These are phyloP conservation scores for Lycodopsis pacificus DNA, from an alignment of 2,797 vertebrate genomes.

Conservation along the genomic window DNA sequence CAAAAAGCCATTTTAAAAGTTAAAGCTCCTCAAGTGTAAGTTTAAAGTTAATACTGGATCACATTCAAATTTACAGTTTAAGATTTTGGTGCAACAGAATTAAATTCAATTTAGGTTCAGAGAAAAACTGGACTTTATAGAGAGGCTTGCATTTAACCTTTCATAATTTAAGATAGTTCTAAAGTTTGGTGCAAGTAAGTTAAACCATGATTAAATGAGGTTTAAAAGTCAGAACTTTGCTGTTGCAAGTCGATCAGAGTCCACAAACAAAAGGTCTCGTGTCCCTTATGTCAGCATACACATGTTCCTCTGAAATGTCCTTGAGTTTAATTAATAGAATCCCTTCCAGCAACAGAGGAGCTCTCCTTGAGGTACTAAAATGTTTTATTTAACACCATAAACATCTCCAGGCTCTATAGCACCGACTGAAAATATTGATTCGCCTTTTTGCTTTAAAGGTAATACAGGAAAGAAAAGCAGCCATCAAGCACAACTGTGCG, in stretches of 20 bases:
- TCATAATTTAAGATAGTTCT: no score
- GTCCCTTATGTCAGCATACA: not conserved
- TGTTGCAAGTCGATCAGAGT: not conserved
- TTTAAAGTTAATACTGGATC: no score
- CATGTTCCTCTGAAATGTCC: not conserved
- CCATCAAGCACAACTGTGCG: not conserved
- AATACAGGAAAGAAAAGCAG: conserved; percentile 11
- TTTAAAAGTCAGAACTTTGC: no score
- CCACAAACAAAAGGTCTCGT: not conserved
- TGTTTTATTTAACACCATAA: conserved; percentile 55
- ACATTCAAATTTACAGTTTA: no score
- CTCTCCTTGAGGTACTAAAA: conserved; percentile 7
- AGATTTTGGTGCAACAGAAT: no score
- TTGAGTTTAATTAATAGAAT: not conserved
- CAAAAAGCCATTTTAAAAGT: no score
- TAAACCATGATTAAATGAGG: no score
- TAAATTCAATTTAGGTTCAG: no score
- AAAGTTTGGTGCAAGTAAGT: no score
- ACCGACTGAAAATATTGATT: conserved; percentile 6
- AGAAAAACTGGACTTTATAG: no score
- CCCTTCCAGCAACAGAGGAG: not conserved
- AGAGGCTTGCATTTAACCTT: no score
- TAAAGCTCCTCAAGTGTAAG: no score
- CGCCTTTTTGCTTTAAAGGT: conserved; percentile 1
- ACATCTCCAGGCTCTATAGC: conserved; percentile 22